A percentile compares a stretch with the other conserved stretches of the same genome.
These are phyloP conservation scores for Psilopogon haemacephalus DNA, from an alignment of 2,113 vertebrate species.

Conservation along the genomic window DNA sequence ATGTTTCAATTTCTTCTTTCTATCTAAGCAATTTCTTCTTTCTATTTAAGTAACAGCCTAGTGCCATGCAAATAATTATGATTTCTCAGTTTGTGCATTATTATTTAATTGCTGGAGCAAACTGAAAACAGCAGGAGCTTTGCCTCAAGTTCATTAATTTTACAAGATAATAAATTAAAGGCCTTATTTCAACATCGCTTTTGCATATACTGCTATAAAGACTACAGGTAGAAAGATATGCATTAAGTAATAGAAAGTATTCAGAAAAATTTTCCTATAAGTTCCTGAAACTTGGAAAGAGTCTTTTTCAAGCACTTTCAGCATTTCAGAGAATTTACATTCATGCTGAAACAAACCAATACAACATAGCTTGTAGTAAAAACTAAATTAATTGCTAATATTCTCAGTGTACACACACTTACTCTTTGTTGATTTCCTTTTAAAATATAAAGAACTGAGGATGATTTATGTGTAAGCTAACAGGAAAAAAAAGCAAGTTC, in stretches of 20 bases:
- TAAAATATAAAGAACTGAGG: not conserved
- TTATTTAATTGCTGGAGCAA: conserved; percentile 38
- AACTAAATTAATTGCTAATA: not conserved
- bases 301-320: not conserved
- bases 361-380: not conserved
- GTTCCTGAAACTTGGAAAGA: not conserved
- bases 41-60: not conserved
- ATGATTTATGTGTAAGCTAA: not conserved
- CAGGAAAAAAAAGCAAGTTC: not conserved
- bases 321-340: not conserved
- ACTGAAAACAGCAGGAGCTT: conserved; percentile 15
- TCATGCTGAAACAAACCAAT: not conserved
- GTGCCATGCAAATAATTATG: not conserved
- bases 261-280: not conserved
- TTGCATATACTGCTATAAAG: not conserved
- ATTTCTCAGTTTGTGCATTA: conserved; percentile 34
- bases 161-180: conserved; percentile 3
- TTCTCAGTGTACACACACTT: not conserved
- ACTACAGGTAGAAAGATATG: not conserved
- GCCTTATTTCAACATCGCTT: not conserved
- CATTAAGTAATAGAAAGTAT: not conserved
- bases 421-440: not conserved
- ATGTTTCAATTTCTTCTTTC: not conserved
- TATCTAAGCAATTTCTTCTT: not conserved
- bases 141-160: conserved; percentile 19